A percentile compares a stretch with the other conserved stretches of the same genome.
phyloP scores from a whole-genome alignment of 2,888 invertebrate genomes.

The Drepanosiphum platanoidis region DNA sequence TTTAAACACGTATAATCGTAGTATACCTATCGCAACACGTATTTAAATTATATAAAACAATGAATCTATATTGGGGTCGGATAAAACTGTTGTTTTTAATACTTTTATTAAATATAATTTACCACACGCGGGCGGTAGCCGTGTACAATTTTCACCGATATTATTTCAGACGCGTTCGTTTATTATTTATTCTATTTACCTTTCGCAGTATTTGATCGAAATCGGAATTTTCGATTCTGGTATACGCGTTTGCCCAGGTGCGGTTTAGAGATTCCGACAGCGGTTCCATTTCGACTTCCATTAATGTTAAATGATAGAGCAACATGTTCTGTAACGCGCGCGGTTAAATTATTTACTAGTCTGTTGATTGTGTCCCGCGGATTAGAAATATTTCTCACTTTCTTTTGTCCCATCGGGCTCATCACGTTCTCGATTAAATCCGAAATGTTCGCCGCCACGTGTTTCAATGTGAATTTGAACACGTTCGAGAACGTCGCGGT shows the following conservation, averaged over 20 bases:
- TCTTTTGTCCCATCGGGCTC: slow-evolving; percentile 33
- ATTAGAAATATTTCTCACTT: slow-evolving; percentile 21
- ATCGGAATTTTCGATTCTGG: slow-evolving; percentile 53
- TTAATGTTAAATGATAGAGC: slow-evolving; percentile 42
- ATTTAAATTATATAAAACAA: too few species aligned
- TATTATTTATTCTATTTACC: neutral
- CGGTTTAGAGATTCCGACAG: slow-evolving; percentile 50
- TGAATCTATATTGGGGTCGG: too few species aligned
- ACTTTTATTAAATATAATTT: too few species aligned
- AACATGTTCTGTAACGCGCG: slow-evolving; percentile 23
- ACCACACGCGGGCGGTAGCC: too few species aligned
- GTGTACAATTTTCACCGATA: neutral
- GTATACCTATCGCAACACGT: too few species aligned
- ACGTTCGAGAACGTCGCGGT: slow-evolving; percentile 15
- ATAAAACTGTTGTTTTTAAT: too few species aligned
- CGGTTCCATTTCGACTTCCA: slow-evolving; percentile 59
- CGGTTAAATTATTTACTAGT: neutral
- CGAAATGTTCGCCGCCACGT: slow-evolving; percentile 27
- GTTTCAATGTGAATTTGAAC: slow-evolving; percentile 26
- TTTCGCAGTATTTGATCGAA: slow-evolving; percentile 51
- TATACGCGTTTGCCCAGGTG: slow-evolving; percentile 51
- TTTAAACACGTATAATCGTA: too few species aligned
- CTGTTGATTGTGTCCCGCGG: neutral
- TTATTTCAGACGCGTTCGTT: neutral
- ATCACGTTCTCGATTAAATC: slow-evolving; percentile 48